Percentiles rank a stretch among this genome's conserved stretches.
These are phyloP conservation scores for Liparis tanakae DNA, from an alignment of 2,797 vertebrate genomes.

Conservation along the genomic window DNA sequence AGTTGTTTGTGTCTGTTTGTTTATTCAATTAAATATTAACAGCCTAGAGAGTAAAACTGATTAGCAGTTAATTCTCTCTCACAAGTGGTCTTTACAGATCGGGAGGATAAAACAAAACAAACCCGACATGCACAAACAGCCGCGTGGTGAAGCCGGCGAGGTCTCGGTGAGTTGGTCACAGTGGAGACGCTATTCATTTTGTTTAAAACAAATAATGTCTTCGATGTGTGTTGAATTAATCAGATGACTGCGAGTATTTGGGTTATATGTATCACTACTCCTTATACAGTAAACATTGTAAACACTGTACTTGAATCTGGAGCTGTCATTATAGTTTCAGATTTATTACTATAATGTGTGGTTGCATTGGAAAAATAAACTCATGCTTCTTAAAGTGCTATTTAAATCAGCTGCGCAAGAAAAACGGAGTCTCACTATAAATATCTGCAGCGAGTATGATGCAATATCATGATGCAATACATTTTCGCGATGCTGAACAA, in stretches of 20 bases:
- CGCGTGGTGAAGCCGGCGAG: background rate
- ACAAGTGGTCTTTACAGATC: slow-evolving; percentile 65
- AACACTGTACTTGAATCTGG: background rate
- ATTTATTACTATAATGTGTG: background rate
- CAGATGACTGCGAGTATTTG: background rate
- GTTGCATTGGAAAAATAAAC: background rate
- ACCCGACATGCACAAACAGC: slow-evolving; percentile 56
- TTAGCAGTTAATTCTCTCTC: slow-evolving; percentile 71
- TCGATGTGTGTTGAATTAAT: background rate
- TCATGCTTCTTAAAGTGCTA: background rate
- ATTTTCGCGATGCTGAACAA: slow-evolving; percentile 4
- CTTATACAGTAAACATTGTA: background rate
- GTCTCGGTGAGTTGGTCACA: background rate
- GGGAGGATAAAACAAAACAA: slow-evolving; percentile 61
- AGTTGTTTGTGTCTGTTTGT: slow-evolving; percentile 79
- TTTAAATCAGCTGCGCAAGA: background rate
- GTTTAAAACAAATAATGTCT: background rate
- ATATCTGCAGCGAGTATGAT: slow-evolving; percentile 6
- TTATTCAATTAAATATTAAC: slow-evolving; percentile 83
- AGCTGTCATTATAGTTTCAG: background rate
- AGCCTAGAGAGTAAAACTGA: slow-evolving; percentile 70
- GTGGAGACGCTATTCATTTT: background rate
- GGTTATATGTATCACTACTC: background rate
- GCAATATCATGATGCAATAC: slow-evolving; percentile 5
- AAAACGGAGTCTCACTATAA: background rate